A percentile compares a stretch with the other conserved stretches of the same genome.
phyloP scores from a whole-genome alignment of 2,113 vertebrate genomes.

The Caranx melampygus region DNA sequence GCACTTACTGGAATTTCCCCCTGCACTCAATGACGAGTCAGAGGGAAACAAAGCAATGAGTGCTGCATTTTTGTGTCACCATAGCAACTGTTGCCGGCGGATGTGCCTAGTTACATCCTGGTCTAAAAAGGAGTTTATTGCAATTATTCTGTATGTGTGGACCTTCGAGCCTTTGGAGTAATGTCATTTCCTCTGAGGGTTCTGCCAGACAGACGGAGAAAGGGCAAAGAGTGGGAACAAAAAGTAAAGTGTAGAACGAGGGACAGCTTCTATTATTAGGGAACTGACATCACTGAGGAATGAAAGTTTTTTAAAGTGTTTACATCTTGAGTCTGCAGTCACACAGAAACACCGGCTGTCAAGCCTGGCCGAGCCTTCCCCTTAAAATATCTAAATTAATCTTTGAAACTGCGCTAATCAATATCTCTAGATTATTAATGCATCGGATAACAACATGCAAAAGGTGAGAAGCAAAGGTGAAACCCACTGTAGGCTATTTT shows the following conservation, averaged over 20 bases:
- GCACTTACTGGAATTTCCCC: constrained; percentile 44
- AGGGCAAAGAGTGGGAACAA: background rate
- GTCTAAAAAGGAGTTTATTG: constrained; percentile 60
- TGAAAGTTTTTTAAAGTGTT: background rate
- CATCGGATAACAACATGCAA: no score
- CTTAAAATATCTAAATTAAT: background rate
- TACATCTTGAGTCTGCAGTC: background rate
- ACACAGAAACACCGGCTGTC: background rate
- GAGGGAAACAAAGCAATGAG: constrained; percentile 43
- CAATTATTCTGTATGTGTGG: constrained; percentile 48
- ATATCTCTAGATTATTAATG: no score
- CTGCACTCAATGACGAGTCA: constrained; percentile 37
- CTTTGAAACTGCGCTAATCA: background rate
- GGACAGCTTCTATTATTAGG: background rate
- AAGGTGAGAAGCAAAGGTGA: no score
- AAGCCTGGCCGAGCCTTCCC: background rate
- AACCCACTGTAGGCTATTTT: no score
- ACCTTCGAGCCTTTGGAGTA: constrained; percentile 1
- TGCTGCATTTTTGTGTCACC: constrained; percentile 54
- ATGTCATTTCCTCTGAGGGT: constrained; percentile 7
- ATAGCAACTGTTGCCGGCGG: constrained; percentile 69
- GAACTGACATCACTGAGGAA: background rate
- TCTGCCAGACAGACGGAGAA: background rate
- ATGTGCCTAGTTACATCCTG: constrained; percentile 42
- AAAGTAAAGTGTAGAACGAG: background rate